These are phyloP conservation scores for Paraescarpia echinospica DNA, from an alignment of 1,140 invertebrate genomes.

Conservation along the genomic window DNA sequence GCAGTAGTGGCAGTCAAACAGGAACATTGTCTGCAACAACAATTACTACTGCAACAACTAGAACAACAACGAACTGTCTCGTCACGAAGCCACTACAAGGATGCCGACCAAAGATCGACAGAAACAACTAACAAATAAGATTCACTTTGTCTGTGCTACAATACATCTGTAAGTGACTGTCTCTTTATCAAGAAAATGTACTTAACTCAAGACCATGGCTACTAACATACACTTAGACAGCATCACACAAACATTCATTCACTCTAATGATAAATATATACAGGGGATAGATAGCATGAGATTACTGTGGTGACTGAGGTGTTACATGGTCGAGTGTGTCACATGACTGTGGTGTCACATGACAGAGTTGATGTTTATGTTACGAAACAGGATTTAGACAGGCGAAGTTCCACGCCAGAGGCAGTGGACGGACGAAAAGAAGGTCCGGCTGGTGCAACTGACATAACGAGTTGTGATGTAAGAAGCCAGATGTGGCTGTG, in stretches of 20 bases:
- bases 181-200: background rate
- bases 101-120: background rate
- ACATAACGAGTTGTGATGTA: too few relatives aligned
- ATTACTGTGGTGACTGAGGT: too few relatives aligned
- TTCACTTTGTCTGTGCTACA: background rate
- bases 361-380: background rate
- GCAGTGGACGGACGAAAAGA: too few relatives aligned
- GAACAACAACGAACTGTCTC: background rate
- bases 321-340: background rate
- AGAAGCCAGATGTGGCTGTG: too few relatives aligned
- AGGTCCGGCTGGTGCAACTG: too few relatives aligned
- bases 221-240: background rate
- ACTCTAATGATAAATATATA: too few relatives aligned
- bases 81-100: too few relatives aligned
- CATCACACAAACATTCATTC: background rate
- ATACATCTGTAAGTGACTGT: background rate
- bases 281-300: too few relatives aligned
- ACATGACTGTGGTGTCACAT: background rate
- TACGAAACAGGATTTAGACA: too few relatives aligned
- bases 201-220: background rate
- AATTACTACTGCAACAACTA: background rate
- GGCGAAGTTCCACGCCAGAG: too few relatives aligned
- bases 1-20: slow-evolving; percentile 52
- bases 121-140: background rate
- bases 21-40: slow-evolving; percentile 46